phyloP scores from a whole-genome alignment of 2,113 vertebrate genomes.

The Tetrao urogallus region DNA sequence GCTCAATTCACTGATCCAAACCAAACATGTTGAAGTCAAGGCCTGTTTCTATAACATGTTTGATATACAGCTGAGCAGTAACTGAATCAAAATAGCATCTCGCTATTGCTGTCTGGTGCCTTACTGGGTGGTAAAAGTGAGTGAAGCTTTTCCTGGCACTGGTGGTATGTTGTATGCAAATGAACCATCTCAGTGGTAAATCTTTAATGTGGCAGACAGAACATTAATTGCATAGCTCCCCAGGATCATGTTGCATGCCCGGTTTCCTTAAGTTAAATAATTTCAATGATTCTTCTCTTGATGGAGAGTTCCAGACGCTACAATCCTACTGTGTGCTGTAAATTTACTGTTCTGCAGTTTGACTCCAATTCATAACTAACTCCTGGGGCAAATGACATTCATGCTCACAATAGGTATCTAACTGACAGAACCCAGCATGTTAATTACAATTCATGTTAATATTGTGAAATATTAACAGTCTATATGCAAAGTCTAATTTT shows the following conservation, averaged over 20 bases:
- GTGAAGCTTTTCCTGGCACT: slow-evolving; percentile 62
- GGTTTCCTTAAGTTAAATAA: slow-evolving; percentile 63
- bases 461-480: not conserved
- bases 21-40: slow-evolving; percentile 75
- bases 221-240: slow-evolving; percentile 63
- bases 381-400: slow-evolving; percentile 26
- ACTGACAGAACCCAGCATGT: not conserved
- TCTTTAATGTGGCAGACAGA: slow-evolving; percentile 60
- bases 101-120: slow-evolving; percentile 52
- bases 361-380: slow-evolving; percentile 8
- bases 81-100: slow-evolving; percentile 72
- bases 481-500: not conserved
- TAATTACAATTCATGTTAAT: not conserved
- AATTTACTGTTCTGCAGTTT: slow-evolving; percentile 14
- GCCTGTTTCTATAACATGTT: slow-evolving; percentile 73
- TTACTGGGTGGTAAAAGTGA: slow-evolving; percentile 45
- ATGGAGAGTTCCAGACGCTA: not conserved
- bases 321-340: slow-evolving; percentile 28
- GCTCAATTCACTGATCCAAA: slow-evolving; percentile 75
- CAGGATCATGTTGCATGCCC: slow-evolving; percentile 7
- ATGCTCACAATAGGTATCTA: not conserved
- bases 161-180: slow-evolving; percentile 55
- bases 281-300: not conserved
- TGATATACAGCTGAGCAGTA: slow-evolving; percentile 76
- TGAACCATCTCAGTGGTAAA: slow-evolving; percentile 58